Conservation (phyloP, 2,888 invertebrate genomes). For the Octodonta nipae region DNA sequence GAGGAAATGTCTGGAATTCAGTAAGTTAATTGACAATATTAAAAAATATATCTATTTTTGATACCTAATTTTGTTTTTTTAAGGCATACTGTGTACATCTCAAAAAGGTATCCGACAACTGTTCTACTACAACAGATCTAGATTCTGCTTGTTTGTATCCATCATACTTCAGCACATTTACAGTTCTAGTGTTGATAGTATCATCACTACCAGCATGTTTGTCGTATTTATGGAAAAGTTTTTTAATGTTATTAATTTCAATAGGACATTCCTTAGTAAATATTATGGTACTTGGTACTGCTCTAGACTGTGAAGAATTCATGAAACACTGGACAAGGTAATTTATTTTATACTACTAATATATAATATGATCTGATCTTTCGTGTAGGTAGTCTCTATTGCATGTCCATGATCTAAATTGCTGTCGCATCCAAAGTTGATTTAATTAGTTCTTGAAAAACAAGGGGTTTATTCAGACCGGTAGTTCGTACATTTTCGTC, state of each 20-base stretch:
- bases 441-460: too few species aligned
- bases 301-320: constrained; percentile 45
- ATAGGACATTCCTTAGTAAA: constrained; percentile 48
- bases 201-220: constrained; percentile 59
- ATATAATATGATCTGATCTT: too few species aligned
- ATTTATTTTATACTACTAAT: too few species aligned
- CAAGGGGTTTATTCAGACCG: too few species aligned
- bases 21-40: constrained; percentile 33
- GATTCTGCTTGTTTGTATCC: constrained; percentile 48
- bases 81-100: constrained; percentile 27
- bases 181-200: constrained; percentile 53
- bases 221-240: constrained; percentile 54
- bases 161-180: constrained; percentile 60
- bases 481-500: too few species aligned
- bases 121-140: constrained; percentile 28
- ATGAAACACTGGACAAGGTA: constrained; percentile 34
- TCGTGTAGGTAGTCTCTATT: too few species aligned
- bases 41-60: background rate
- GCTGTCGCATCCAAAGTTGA: too few species aligned
- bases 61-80: constrained; percentile 3
- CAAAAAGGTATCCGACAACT: constrained; percentile 24
- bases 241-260: constrained; percentile 49
- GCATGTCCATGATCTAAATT: too few species aligned
- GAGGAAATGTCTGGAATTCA: constrained; percentile 48
- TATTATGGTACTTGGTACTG: constrained; percentile 40